Evolutionary conservation across 2,797 vertebrate genomes (phyloP), one percentile per base, ranked within the genome.

Genomic region (Muscicapa comitata): DNA sequence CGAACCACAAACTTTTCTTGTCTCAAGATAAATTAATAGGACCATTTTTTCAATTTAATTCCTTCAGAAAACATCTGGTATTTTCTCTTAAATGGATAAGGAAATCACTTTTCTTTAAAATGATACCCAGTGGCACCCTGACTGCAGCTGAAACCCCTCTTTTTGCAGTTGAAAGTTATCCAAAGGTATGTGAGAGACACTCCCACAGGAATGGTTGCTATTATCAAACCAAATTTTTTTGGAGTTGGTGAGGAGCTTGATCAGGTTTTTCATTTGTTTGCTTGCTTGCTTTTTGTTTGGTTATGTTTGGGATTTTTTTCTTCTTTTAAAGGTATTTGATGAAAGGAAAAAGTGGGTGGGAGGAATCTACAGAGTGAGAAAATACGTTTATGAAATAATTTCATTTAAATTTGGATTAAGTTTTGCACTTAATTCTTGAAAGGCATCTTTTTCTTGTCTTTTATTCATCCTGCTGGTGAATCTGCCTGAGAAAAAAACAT

Each of bases 161-260:
- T 77, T 38, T 50, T 51, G 50, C 43, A 45, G 37, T 0, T 77
- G 57, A 31, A 71, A 51, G 2, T 42, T 31, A 40, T 58, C 25
- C 58, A 45, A 57, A 58, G 19, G 23, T 13, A 7, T 11, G 43
- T 40, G 29, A 65, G 29, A 71, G 13, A 53, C 4, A 35, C 51
- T 71, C 58, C 45, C 51, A 65, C 33, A 35, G 38, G 37, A 83
- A 71, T 4, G 3, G 54, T 26, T 74, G 20, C 16, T 47, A 6
- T 73, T 48, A 33, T 53, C 48, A 88, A 82, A 42, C 1, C 14
- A 67, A 86, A 33, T 7, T 38, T 37, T 54, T 51, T 57, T 11
- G 2, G 18, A 5, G 2, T 16, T 54, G 23, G 6, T 9, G 9
- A 2, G 9, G 7, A 3, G 9, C 1, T 14, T 42, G 1, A 3